Evolutionary conservation across 2,113 vertebrate species (phyloP).

Genomic region (Rhipidura dahli): DNA sequence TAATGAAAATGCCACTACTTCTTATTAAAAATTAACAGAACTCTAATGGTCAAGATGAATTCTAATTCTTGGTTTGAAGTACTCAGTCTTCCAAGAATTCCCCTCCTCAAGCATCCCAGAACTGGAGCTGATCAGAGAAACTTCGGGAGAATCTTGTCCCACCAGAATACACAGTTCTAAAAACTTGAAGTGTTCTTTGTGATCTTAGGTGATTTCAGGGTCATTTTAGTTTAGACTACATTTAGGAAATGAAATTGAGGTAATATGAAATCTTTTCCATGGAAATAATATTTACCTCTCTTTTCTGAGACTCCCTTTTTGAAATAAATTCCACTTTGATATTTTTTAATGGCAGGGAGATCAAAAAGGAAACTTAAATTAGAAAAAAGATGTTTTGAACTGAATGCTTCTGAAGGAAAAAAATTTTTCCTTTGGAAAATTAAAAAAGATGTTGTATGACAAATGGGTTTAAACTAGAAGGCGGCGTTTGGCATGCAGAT

Average conservation of each 20-base stretch:
- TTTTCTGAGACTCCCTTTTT: not conserved
- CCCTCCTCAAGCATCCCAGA: accelerated
- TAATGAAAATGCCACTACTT: not conserved
- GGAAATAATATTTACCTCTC: not conserved
- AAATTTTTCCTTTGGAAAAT: not conserved
- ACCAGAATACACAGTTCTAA: not conserved
- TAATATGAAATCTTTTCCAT: not conserved
- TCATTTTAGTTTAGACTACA: not conserved
- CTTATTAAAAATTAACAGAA: not conserved
- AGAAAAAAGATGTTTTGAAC: not conserved
- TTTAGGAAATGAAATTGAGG: not conserved
- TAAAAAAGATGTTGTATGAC: not conserved
- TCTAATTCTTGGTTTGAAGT: not conserved
- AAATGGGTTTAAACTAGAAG: not conserved
- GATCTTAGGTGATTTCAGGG: not conserved
- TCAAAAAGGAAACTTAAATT: not conserved
- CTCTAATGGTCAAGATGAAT: not conserved
- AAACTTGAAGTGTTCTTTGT: not conserved
- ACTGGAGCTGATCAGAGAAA: not conserved
- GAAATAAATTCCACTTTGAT: not conserved
- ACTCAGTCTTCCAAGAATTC: not conserved
- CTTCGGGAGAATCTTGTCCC: not conserved
- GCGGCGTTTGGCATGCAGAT: not conserved
- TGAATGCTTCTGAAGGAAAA: accelerated
- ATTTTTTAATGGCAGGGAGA: accelerated